Conservation (phyloP, 2,888 invertebrate genomes). For the Nudaria mundana region DNA sequence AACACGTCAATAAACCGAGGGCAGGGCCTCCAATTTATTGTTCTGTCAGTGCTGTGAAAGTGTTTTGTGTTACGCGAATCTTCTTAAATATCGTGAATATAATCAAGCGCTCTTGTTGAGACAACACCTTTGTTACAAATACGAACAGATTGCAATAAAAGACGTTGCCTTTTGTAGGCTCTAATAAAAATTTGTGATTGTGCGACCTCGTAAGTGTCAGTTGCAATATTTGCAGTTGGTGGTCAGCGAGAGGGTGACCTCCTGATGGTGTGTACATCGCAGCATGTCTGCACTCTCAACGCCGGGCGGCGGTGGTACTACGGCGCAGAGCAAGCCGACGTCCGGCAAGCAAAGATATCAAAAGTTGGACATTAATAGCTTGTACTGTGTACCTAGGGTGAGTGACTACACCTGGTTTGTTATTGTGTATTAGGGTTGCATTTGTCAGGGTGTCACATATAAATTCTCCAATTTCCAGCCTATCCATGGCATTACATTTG, state of each 20-base stretch:
- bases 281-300: conserved; percentile 98
- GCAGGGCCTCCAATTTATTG: conserved; percentile 66
- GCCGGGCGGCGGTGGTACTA: conserved; percentile 84
- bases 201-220: conserved; percentile 38
- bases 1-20: conserved; percentile 79
- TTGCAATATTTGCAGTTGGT: conserved; percentile 73
- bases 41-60: conserved; percentile 67
- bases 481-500: too few relatives aligned
- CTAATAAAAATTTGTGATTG: conserved; percentile 33
- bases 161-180: conserved; percentile 36
- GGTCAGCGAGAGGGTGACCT: conserved; percentile 75
- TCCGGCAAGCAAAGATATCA: conserved; percentile 96
- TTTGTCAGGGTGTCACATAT: too few relatives aligned
- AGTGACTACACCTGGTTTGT: conserved; percentile 53
- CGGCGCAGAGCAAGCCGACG: conserved; percentile 81
- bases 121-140: conserved; percentile 10
- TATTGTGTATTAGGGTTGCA: conserved; percentile 10
- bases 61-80: conserved; percentile 45
- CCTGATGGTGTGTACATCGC: conserved; percentile 95
- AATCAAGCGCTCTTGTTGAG: conserved; percentile 9
- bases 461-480: too few relatives aligned
- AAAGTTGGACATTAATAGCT: conserved; percentile 98
- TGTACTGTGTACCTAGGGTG: conserved; percentile 93
- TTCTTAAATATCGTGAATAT: conserved; percentile 32
- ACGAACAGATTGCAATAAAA: conserved; percentile 36